Percentiles rank a stretch among this genome's conserved stretches.
These are phyloP conservation scores for Dorcus parallelipipedus DNA, from an alignment of 2,888 invertebrate species.

Conservation along the genomic window DNA sequence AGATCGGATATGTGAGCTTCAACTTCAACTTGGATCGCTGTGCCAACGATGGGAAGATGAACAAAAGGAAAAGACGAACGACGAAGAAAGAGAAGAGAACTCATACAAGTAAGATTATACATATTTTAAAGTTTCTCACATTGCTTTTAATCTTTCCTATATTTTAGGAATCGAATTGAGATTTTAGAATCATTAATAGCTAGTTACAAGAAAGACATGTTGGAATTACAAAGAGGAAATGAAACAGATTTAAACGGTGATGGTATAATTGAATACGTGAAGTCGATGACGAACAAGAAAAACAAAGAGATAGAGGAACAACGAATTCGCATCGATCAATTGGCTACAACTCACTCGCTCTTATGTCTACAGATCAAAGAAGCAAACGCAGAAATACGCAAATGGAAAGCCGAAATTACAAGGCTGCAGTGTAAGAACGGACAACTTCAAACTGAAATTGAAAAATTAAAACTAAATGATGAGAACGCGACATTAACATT, in stretches of 20 bases:
- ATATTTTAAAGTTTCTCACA: not conserved
- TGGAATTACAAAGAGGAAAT: conserved; percentile 5
- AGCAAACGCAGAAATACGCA: conserved; percentile 25
- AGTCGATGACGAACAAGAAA: conserved; percentile 11
- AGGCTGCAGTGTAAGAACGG: conserved; percentile 17
- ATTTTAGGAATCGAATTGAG: conserved; percentile 22
- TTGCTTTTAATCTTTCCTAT: not conserved
- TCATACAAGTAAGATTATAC: conserved; percentile 24
- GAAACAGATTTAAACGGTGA: conserved; percentile 3
- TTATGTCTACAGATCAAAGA: conserved; percentile 21
- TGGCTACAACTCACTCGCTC: conserved; percentile 18
- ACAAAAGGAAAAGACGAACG: conserved; percentile 25
- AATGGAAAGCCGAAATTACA: conserved; percentile 23
- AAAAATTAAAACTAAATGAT: not conserved
- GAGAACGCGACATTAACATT: not conserved
- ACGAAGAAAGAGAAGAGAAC: conserved; percentile 21
- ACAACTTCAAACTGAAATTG: conserved; percentile 9
- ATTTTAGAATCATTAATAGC: conserved; percentile 22
- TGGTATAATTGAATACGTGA: conserved; percentile 8
- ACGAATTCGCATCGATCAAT: conserved; percentile 13
- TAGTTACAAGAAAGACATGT: conserved; percentile 21
- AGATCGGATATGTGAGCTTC: conserved; percentile 27
- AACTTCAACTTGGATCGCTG: conserved; percentile 29
- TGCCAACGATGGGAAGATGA: conserved; percentile 29
- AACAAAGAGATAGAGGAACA: conserved; percentile 24